Percentiles rank a stretch among this genome's conserved stretches.
Conservation (phyloP, 2,888 invertebrate genomes). For the Cyclophora punctaria region DNA sequence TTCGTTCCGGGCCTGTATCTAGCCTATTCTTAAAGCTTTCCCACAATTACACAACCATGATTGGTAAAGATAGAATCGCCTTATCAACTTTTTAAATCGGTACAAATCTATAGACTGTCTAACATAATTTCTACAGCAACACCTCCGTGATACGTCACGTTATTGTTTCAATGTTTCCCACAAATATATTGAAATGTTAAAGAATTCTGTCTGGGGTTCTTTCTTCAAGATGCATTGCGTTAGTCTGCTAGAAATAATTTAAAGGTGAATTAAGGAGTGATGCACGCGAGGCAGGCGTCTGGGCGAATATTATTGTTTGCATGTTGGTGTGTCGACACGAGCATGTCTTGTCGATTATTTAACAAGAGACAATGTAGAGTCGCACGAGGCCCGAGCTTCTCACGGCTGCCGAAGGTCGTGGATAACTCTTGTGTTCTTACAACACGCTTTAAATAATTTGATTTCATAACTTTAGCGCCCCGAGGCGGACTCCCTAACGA, state of each 20-base stretch:
- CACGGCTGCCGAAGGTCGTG: conserved; percentile 70
- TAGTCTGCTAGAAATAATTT: not conserved
- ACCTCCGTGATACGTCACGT: too few species aligned
- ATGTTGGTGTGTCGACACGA: conserved; percentile 46
- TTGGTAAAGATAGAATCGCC: conserved; percentile 30
- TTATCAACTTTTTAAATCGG: conserved; percentile 8
- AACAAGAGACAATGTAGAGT: conserved; percentile 65
- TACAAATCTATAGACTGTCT: not conserved
- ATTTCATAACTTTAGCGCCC: conserved; percentile 62
- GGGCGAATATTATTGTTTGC: conserved; percentile 41
- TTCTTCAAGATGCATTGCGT: not conserved
- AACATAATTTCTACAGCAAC: too few species aligned
- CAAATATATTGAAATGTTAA: too few species aligned
- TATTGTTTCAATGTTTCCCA: too few species aligned
- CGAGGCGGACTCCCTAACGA: conserved; percentile 40
- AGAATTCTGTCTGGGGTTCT: too few species aligned
- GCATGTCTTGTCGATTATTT: conserved; percentile 66
- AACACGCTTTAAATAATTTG: conserved; percentile 69
- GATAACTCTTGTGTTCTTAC: conserved; percentile 60
- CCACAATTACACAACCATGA: conserved; percentile 51
- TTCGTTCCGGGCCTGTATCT: conserved; percentile 46
- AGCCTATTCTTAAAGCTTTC: conserved; percentile 47
- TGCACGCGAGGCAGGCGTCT: conserved; percentile 39
- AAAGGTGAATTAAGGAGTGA: conserved; percentile 6
- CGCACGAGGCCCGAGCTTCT: conserved; percentile 61